Evolutionary conservation across 2,113 vertebrate genomes (phyloP), one percentile per base, ranked within the genome.

Genomic region (Platichthys stellatus): DNA sequence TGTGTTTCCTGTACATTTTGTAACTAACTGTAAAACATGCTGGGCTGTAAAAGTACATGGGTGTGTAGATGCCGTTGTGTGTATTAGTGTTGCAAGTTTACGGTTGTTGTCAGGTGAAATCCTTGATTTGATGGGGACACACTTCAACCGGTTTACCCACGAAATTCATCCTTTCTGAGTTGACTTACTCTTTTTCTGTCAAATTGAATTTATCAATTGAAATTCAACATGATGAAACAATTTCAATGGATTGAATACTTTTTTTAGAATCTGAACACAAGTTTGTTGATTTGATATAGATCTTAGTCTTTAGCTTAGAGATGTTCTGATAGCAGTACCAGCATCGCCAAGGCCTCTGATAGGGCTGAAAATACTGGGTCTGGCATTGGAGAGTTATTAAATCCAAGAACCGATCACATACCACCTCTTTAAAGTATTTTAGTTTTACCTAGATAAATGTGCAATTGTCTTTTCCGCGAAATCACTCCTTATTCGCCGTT

Each of bases 21-120:
- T 66, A 54, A 12, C 35, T 18, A 62, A 73, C 63, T 68, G 38
- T 31, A 58, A 72, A 23, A 59, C n/a, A 63, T 15, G 40, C 31
- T 38, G 35, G 4, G 35, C 28, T 66, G 47, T 61, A 13, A 11
- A 43, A 63, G 38, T 23, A 3, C 7, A 45, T 63, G 18, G 17
- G 21, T 70, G 49, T 63, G 49, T 13, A 24, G 31, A 61, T 69
- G 28, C 28, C 0, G 28, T 49, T 49, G 17, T 51, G 26, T 43
- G 57, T 54, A 53, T 65, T 76, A 56, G 63, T 89, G 81, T 82
- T 84, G 72, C 75, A 88, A 84, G 35, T 38, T 2, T 66, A 69
- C 54, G 45, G 76, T 69, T 31, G 28, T 31, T 31, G 28, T 31
- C 28, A 6, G 28, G 28, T 31, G 28, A 82, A 84, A 69, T 64